A percentile compares a stretch with the other conserved stretches of the same genome.
phyloP scores from a whole-genome alignment of 2,797 vertebrate genomes.

The Atherinosoma microstoma region DNA sequence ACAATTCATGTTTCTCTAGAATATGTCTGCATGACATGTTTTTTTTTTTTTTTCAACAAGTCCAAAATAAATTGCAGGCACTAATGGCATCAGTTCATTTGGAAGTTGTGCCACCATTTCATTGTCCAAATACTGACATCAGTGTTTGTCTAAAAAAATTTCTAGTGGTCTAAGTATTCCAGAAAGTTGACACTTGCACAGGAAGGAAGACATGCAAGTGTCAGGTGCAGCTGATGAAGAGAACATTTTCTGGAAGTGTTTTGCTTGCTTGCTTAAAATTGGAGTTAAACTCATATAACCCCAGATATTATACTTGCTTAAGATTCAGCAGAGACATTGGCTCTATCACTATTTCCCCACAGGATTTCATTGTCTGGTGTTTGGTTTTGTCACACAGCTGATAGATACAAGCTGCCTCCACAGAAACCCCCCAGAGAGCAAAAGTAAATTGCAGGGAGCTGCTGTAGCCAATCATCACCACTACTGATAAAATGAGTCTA shows the following conservation, averaged over 20 bases:
- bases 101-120: neutral
- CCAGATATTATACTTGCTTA: too few relatives aligned
- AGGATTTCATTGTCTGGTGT: neutral
- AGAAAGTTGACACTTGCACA: neutral
- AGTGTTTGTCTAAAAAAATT: neutral
- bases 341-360: neutral
- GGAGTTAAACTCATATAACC: neutral
- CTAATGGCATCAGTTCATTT: neutral
- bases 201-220: neutral
- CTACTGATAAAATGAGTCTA: conserved; percentile 58
- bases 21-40: too few relatives aligned
- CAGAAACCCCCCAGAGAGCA: neutral
- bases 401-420: neutral
- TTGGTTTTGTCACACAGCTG: neutral
- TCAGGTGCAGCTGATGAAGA: neutral
- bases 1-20: too few relatives aligned
- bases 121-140: neutral
- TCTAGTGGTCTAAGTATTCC: too few relatives aligned
- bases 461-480: conserved; percentile 51
- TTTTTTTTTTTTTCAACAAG: too few relatives aligned
- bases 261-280: neutral
- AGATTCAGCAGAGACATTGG: neutral
- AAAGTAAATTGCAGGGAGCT: conserved; percentile 47
- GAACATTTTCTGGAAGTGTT: neutral
- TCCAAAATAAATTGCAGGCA: neutral